Percentiles rank a stretch among this genome's conserved stretches.
phyloP scores from a whole-genome alignment of 2,888 invertebrate genomes.

The Meiosimyza decipiens region DNA sequence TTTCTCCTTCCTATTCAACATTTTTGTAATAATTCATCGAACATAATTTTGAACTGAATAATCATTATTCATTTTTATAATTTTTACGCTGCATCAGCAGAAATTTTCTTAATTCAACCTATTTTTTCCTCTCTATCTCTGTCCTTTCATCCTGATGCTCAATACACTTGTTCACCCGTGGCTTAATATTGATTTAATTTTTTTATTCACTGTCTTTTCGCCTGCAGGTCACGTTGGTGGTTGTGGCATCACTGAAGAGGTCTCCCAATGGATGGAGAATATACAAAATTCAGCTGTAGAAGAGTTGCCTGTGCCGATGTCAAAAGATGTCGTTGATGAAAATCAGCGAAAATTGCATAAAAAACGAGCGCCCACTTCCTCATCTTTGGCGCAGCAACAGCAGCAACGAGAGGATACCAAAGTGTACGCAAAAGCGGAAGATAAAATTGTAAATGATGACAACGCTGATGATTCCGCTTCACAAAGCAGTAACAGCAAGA shows the following conservation, averaged over 20 bases:
- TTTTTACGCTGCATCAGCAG: constrained; percentile 52
- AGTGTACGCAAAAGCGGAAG: constrained; percentile 5
- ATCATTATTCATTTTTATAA: constrained; percentile 11
- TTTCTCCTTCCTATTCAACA: background rate
- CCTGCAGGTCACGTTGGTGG: constrained; percentile 82
- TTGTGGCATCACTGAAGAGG: constrained; percentile 89
- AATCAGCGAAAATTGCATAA: constrained; percentile 51
- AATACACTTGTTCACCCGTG: constrained; percentile 17
- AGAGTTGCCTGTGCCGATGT: constrained; percentile 66
- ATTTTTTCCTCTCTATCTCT: background rate
- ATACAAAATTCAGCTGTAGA: constrained; percentile 83
- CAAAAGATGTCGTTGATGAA: constrained; percentile 54
- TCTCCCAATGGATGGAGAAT: constrained; percentile 91
- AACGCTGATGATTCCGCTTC: constrained; percentile 34
- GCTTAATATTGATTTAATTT: constrained; percentile 16
- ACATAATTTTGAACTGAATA: constrained; percentile 17
- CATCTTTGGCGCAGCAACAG: constrained; percentile 40
- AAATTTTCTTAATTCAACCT: constrained; percentile 45
- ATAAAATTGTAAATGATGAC: constrained; percentile 26
- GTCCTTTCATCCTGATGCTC: background rate
- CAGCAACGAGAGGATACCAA: constrained; percentile 23
- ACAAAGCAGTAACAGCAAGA: constrained; percentile 35
- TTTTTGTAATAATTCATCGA: constrained; percentile 30
- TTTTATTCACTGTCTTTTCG: constrained; percentile 34
- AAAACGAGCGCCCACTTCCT: constrained; percentile 50